Conservation (phyloP, 2,888 invertebrate genomes). For the Melanargia galathea region DNA sequence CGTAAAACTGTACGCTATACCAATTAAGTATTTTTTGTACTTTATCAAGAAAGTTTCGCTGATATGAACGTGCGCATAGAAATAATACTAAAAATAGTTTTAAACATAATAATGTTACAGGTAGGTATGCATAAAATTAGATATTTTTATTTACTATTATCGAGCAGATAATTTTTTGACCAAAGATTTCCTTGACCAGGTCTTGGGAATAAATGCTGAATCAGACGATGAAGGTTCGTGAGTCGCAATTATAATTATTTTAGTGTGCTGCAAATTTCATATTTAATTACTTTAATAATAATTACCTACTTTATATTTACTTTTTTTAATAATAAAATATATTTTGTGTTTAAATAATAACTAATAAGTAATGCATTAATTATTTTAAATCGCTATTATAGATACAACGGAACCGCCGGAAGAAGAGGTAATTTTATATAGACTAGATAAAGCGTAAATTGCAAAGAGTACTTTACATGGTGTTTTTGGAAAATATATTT, state of each 20-base stretch:
- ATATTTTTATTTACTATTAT: background rate
- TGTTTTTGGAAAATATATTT: background rate
- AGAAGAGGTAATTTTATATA: conserved; percentile 60
- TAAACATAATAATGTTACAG: conserved; percentile 20
- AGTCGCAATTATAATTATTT: conserved; percentile 20
- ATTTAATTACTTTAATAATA: background rate
- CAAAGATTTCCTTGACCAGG: conserved; percentile 21
- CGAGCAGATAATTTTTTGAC: background rate
- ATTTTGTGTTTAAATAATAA: background rate
- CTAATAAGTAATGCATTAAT: background rate
- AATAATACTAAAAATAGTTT: conserved; percentile 3
- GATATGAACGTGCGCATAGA: conserved; percentile 2
- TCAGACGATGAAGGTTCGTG: conserved; percentile 35
- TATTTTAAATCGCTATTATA: conserved; percentile 5
- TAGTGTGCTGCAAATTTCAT: background rate
- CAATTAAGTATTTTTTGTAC: background rate
- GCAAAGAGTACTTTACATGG: background rate
- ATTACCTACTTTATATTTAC: background rate
- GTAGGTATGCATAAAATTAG: conserved; percentile 21
- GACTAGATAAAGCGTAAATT: conserved; percentile 1
- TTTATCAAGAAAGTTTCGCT: background rate
- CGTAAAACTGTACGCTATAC: conserved; percentile 12
- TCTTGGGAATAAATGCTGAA: conserved; percentile 16
- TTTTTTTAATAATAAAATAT: background rate
- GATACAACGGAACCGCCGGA: conserved; percentile 56